Conservation (phyloP, 2,797 vertebrate genomes). For the Muscicapa striata region DNA sequence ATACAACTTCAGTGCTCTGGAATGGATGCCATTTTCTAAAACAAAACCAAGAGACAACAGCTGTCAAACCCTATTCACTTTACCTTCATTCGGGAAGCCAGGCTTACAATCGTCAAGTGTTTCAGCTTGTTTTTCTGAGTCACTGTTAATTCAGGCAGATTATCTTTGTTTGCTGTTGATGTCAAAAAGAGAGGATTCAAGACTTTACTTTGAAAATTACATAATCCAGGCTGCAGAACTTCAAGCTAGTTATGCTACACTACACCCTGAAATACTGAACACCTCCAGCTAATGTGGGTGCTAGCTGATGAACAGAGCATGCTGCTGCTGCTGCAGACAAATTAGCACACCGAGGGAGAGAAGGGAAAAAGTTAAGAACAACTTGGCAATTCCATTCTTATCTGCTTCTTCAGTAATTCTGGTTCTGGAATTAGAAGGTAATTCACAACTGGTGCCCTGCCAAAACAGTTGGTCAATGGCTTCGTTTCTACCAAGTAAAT, state of each 20-base stretch:
- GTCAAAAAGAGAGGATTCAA: slow-evolving; percentile 56
- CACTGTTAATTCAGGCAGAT: slow-evolving; percentile 79
- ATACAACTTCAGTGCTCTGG: background rate
- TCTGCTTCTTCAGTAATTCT: slow-evolving; percentile 1
- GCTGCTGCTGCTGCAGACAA: background rate
- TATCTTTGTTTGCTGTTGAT: slow-evolving; percentile 80
- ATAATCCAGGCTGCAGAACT: background rate
- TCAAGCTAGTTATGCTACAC: background rate
- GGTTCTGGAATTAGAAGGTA: background rate
- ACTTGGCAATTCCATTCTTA: background rate
- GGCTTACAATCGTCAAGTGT: slow-evolving; percentile 83
- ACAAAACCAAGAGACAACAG: background rate
- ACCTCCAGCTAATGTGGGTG: background rate
- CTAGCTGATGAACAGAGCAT: background rate
- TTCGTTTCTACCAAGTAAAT: slow-evolving; percentile 1
- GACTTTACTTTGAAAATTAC: slow-evolving; percentile 16
- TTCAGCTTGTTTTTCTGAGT: slow-evolving; percentile 85
- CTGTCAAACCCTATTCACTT: background rate
- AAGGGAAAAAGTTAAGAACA: background rate
- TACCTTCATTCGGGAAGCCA: slow-evolving; percentile 84
- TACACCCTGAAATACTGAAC: background rate
- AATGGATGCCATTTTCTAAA: background rate
- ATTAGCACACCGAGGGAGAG: background rate
- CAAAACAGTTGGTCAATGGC: background rate
- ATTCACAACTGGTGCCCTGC: background rate